Evolutionary conservation across 2,797 vertebrate genomes (phyloP).

Genomic region (Myiotriccus ornatus): DNA sequence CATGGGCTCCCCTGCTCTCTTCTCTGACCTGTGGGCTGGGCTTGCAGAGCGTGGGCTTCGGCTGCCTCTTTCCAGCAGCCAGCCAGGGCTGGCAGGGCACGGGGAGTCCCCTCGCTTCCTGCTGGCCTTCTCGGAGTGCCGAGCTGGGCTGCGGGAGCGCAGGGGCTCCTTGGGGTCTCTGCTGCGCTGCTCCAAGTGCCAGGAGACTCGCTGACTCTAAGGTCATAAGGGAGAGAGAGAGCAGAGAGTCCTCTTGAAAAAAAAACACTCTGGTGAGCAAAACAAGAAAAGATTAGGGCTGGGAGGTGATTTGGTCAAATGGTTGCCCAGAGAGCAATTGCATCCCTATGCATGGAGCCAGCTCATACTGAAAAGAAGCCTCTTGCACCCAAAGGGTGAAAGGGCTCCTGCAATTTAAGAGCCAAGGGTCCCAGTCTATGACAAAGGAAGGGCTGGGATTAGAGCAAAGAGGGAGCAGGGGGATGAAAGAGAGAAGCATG

Average conservation of each 20-base stretch:
- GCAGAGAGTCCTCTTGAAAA: not conserved
- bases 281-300: not conserved
- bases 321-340: not conserved
- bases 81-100: not conserved
- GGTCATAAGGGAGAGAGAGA: not conserved
- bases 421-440: not conserved
- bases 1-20: not conserved
- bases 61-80: slow-evolving; percentile 18
- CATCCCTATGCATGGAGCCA: not conserved
- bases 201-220: slow-evolving; percentile 54
- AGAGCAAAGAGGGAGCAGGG: not conserved
- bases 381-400: not conserved
- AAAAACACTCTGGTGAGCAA: not conserved
- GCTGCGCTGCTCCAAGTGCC: slow-evolving; percentile 27
- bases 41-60: not conserved
- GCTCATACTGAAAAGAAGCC: not conserved
- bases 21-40: not conserved
- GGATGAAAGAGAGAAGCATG: not conserved
- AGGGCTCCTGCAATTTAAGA: not conserved
- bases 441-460: not conserved
- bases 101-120: not conserved
- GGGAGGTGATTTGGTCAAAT: not conserved
- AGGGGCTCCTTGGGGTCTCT: slow-evolving; percentile 20
- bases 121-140: not conserved
- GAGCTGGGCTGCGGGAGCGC: slow-evolving; percentile 34